Base-by-base conservation (phyloP, 1,140 invertebrate species). In the Sweltsa coloradensis region DNA sequence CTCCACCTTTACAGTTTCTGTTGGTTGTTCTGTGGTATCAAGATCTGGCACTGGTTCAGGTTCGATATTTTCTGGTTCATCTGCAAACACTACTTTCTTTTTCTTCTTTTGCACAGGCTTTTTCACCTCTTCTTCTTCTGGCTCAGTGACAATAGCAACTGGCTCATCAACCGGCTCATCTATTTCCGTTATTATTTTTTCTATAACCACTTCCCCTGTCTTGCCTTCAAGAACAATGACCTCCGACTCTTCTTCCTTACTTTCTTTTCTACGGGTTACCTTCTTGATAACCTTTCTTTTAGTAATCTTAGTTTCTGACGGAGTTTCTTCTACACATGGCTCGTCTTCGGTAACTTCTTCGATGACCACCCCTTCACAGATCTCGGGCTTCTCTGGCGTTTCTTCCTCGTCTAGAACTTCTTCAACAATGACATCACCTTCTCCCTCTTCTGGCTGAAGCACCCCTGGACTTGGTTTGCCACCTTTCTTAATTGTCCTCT, bases 291-390 rank as follows among this genome's bases (percentile, higher is more conserved):
- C n/a, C 3, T 40, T 40, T n/a, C 14, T 40, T 13, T 19, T 40
- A 2, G 19, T 40, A 22, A 13, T 40, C 0, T 57, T 49, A 40
- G 57, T 61, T 39, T 64, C 66, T 0, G 57, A 58, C 27, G 51
- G 53, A 24, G 62, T 53, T 53, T 67, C 63, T 25, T 67, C 64
- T 18, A 64, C 50, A 11, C 61, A 61, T 53, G 63, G 63, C 48
- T 67, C 67, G 27, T 74, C 70, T 51, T 77, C 70, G 53, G 77
- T 72, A 14, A 7, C 14, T 29, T 49, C 55, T 40, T 61, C 56
- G 3, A 48, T 49, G 5, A 40, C 14, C 22, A 23, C 24, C 42
- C 21, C 24, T 16, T 43, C 39, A 24, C 27, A 21, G n/a, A n/a
- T n/a, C n/a, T n/a, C n/a, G n/a, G n/a, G n/a, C n/a, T 13, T 23